Conservation (phyloP, 2,113 vertebrate genomes). For the Strix uralensis region DNA sequence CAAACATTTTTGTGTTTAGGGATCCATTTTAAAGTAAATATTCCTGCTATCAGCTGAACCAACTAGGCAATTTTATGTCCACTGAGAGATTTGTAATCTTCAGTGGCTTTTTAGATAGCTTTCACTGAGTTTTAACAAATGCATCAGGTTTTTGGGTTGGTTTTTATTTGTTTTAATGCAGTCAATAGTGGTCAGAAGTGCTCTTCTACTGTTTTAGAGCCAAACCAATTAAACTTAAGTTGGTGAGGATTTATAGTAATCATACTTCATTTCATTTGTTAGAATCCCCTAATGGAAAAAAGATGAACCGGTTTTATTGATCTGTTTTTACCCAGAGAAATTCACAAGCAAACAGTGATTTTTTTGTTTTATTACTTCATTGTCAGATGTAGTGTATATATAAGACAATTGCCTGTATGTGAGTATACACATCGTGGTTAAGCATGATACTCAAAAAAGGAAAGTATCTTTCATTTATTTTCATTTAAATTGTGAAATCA, state of each 20-base stretch:
- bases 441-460: conserved; percentile 30
- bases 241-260: background rate
- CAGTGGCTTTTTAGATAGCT: background rate
- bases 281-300: background rate
- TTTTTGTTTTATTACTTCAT: background rate
- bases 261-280: background rate
- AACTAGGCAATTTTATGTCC: background rate
- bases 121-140: background rate
- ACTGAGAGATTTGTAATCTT: background rate
- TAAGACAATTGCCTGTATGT: conserved; percentile 35
- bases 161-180: background rate
- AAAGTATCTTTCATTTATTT: background rate
- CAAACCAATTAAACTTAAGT: background rate
- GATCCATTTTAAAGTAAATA: background rate
- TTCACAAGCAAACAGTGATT: background rate
- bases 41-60: background rate
- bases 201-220: background rate
- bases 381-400: background rate
- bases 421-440: background rate
- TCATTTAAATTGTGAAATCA: background rate
- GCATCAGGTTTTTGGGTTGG: background rate
- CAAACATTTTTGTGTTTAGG: background rate
- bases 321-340: background rate
- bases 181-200: background rate
- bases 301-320: background rate